A percentile compares a stretch with the other conserved stretches of the same genome.
Evolutionary conservation across 2,113 vertebrate genomes (phyloP).

Genomic region (Scophthalmus maximus): DNA sequence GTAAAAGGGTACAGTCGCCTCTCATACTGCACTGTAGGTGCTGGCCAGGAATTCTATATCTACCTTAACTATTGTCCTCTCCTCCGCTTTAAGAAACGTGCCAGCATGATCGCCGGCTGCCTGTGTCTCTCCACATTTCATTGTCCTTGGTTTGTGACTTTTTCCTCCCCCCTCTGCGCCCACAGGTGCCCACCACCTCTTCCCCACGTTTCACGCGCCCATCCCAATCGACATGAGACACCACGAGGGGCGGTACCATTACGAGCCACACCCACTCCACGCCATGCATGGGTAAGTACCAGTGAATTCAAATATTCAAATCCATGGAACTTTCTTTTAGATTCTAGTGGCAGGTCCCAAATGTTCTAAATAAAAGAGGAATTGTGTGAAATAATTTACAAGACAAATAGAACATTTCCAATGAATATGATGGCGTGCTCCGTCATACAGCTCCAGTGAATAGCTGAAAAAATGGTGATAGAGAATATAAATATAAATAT

Average conservation of each 20-base stretch:
- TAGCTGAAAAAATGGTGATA: neutral
- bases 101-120: constrained; percentile 48
- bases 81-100: constrained; percentile 79
- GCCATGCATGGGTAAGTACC: constrained; percentile 92
- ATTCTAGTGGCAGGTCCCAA: neutral
- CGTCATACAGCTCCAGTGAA: too few species aligned
- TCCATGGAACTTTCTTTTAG: neutral
- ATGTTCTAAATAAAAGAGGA: neutral
- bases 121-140: constrained; percentile 19
- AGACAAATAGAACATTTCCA: neutral
- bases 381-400: too few species aligned
- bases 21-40: constrained; percentile 44
- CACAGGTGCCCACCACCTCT: constrained; percentile 91
- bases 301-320: neutral
- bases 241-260: constrained; percentile 98
- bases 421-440: neutral
- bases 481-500: neutral
- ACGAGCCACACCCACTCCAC: constrained; percentile 94
- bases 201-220: constrained; percentile 94
- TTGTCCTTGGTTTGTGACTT: neutral
- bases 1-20: constrained; percentile 63
- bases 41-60: constrained; percentile 12
- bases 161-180: constrained; percentile 8
- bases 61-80: neutral
- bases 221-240: constrained; percentile 97